Base-by-base conservation (phyloP, 2,888 invertebrate species). In the Crematogaster levior region DNA sequence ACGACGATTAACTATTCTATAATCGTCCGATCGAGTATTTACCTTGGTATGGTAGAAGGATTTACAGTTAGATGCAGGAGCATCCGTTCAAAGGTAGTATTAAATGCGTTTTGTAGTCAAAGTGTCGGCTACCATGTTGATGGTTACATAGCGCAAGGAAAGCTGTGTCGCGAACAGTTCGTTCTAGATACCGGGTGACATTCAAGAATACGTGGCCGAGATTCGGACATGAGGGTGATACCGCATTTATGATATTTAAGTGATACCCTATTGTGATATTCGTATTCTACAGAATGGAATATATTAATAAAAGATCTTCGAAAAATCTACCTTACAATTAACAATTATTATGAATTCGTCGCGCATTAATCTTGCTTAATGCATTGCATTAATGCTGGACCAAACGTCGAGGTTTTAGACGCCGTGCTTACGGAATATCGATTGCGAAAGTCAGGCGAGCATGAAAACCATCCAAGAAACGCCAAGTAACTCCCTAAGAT, bases 301-400 rank as follows among this genome's bases (percentile, higher is more conserved):
- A 9, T 63, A 63, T 40, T 5, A 24, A 40, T 7, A 1, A 40
- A 40, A 40, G 7, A 0, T 27, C 18, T n/a, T 51, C 1, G 56
- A n/a, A 24, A 56, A 18, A 9, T 43, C 18, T 12, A 7, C 12
- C 4, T 68, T 56, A 43, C 12, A 58, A 83, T 85, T 87, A 65
- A 51, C 30, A 27, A 30, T 12, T 24, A 3, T 43, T 85, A 84
- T 18, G 18, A 34, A 24, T 21, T 12, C 12, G 30, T 68, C 30
- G 30, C 56, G 15, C 82, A 87, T 87, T 85, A 87, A 87, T 86
- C 74, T 81, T 65, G 34, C 40, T 73, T 85, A 77, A 60, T 58
- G 53, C 46, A 43, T 60, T 63, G 82, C 82, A 77, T 86, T 80
- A 24, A 63, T 40, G 56, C 18, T n/a, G 30, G 53, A 1, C 24